These are phyloP conservation scores for Monopterus albus DNA, from an alignment of 2,113 vertebrate genomes.

Conservation along the genomic window DNA sequence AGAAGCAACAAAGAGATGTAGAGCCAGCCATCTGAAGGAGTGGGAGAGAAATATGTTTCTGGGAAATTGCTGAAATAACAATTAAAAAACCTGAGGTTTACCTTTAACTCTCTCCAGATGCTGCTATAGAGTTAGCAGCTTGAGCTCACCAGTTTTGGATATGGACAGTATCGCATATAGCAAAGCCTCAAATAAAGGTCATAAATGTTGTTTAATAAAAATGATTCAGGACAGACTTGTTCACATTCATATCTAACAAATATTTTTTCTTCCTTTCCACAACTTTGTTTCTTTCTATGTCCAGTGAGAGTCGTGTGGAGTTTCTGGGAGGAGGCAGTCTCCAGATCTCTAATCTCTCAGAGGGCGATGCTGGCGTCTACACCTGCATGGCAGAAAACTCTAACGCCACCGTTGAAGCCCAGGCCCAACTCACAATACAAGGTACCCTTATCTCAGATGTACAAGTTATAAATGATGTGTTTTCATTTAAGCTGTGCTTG, in stretches of 20 bases:
- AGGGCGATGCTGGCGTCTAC: conserved; percentile 88
- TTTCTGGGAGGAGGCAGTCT: conserved; percentile 87
- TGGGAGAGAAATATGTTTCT: neutral
- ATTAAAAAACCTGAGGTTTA: conserved; percentile 13
- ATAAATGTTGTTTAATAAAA: neutral
- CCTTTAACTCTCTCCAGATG: neutral
- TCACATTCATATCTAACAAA: neutral
- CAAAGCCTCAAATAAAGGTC: conserved; percentile 9
- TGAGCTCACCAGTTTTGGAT: neutral
- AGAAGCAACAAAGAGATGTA: conserved; percentile 23
- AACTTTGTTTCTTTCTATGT: conserved; percentile 1
- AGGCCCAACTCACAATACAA: conserved; percentile 90
- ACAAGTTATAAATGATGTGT: too few relatives aligned
- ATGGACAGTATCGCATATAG: neutral
- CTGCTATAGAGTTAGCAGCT: neutral
- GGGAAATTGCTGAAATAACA: conserved; percentile 30
- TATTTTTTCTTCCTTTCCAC: conserved; percentile 9
- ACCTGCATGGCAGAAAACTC: conserved; percentile 86
- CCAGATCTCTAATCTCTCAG: conserved; percentile 84
- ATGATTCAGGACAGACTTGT: neutral
- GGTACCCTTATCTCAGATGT: conserved; percentile 86
- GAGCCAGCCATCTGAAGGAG: conserved; percentile 33
- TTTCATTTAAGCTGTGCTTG: too few relatives aligned
- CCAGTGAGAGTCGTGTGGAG: conserved; percentile 83
- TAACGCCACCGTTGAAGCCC: conserved; percentile 88